Evolutionary conservation across 2,797 vertebrate species (phyloP).

Genomic region (Gymnoscopelus braueri): DNA sequence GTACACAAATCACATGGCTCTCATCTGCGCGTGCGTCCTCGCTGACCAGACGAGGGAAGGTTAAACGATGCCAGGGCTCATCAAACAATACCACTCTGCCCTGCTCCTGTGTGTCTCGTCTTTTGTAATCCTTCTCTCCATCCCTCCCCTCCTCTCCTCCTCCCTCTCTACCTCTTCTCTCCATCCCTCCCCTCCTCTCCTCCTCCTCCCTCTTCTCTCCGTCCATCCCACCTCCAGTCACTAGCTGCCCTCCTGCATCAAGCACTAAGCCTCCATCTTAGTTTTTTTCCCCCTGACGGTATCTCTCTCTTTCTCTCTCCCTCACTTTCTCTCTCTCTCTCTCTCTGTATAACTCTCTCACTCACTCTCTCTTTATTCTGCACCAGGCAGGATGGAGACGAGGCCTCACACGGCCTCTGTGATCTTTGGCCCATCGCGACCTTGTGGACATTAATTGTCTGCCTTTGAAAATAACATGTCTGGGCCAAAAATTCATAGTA

Average conservation of each 20-base stretch:
- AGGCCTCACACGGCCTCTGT: too few relatives aligned
- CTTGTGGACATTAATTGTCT: too few relatives aligned
- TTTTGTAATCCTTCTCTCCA: not conserved
- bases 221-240: not conserved
- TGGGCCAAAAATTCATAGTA: too few relatives aligned
- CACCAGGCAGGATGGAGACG: too few relatives aligned
- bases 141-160: not conserved
- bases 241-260: constrained; percentile 9
- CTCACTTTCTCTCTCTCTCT: constrained; percentile 3
- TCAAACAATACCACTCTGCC: constrained; percentile 59
- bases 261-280: constrained; percentile 25
- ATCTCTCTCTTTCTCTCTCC: not conserved
- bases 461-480: too few relatives aligned
- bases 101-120: constrained; percentile 14
- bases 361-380: too few relatives aligned
- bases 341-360: too few relatives aligned
- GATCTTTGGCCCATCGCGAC: too few relatives aligned
- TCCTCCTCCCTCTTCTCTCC: not conserved
- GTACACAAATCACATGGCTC: not conserved
- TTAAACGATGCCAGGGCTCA: constrained; percentile 71
- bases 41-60: constrained; percentile 50
- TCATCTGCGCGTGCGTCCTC: too few relatives aligned
- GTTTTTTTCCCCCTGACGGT: constrained; percentile 14
- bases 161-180: not conserved
- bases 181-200: not conserved